Base-by-base conservation (phyloP, 2,113 vertebrate species). In the Haemorhous mexicanus region DNA sequence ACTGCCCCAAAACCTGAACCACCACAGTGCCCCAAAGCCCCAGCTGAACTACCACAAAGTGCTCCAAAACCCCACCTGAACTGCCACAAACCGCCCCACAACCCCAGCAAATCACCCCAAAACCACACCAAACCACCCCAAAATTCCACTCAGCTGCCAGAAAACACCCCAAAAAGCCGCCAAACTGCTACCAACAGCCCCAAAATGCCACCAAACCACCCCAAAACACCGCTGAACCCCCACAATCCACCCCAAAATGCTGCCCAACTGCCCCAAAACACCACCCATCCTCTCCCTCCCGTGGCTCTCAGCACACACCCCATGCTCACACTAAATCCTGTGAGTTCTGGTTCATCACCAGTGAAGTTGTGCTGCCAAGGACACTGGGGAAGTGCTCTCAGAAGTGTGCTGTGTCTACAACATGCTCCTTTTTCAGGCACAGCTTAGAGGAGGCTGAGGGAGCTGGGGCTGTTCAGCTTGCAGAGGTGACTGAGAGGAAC, bases 291-390 rank as follows among this genome's bases (percentile, higher is more conserved):
- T 7, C 4, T 13, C 27, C 2, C 1, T 39, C 4, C 18, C 3
- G 0, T 4, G 7, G n/a, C 22, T 55, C 12, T 10, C 7, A 8
- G 53, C 43, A 11, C 43, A 11, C 1, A 0, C 30, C 35, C 2
- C 1, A 6, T 18, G 49, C 18, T 28, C 1, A 7, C 9, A 5
- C 18, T 12, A 1, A 10, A 3, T 3, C 1, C 2, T 6, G n/a
- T 3, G 41, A 21, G 20, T 35, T 8, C 66, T 55, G 11, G 59
- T 59, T 55, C 26, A 1, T 19, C 19, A 12, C 69, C 12, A 6
- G 20, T 13, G 53, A 20, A 49, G 46, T 6, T 28, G 77, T 3
- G 58, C 35, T n/a, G 69, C 66, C 18, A 3, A 22, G 2, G 64
- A 3, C 7, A 2, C 64, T 17, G 24, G 49, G 4, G 24, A 27